A percentile compares a stretch with the other conserved stretches of the same genome.
phyloP scores from a whole-genome alignment of 2,888 invertebrate species.

The Leptinotarsa juncta region DNA sequence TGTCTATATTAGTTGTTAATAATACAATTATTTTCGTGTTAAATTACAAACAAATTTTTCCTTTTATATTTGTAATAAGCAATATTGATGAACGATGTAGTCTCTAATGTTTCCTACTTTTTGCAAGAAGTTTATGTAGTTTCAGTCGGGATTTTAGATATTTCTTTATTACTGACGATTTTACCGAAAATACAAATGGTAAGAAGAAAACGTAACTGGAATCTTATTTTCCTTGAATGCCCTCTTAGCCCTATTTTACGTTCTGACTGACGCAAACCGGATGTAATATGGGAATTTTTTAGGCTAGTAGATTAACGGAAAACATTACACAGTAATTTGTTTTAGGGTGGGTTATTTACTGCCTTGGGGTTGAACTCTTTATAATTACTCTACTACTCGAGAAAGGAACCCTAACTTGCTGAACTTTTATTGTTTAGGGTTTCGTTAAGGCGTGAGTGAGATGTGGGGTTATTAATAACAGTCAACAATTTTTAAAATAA shows the following conservation, averaged over 20 bases:
- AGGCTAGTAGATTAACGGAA: constrained; percentile 31
- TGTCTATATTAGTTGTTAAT: too few relatives aligned
- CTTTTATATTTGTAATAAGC: too few relatives aligned
- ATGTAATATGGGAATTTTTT: constrained; percentile 41
- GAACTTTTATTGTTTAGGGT: constrained; percentile 16
- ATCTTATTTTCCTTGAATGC: background rate
- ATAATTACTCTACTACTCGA: constrained; percentile 27
- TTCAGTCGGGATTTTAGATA: background rate
- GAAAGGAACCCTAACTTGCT: constrained; percentile 22
- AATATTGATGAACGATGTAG: too few relatives aligned
- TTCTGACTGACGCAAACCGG: constrained; percentile 38
- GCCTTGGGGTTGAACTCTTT: constrained; percentile 29
- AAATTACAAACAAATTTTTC: too few relatives aligned
- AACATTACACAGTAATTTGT: constrained; percentile 39
- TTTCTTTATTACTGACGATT: too few relatives aligned
- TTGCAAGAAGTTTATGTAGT: background rate
- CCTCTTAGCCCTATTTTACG: background rate
- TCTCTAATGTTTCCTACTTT: too few relatives aligned
- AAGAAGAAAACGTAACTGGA: too few relatives aligned
- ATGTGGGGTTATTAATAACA: constrained; percentile 23
- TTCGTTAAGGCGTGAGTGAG: background rate
- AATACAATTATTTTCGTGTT: too few relatives aligned
- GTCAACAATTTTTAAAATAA: background rate
- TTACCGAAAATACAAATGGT: too few relatives aligned
- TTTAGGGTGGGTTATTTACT: constrained; percentile 33